phyloP scores from a whole-genome alignment of 2,888 invertebrate species.

The Ashinkailepas kermadecensis region DNA sequence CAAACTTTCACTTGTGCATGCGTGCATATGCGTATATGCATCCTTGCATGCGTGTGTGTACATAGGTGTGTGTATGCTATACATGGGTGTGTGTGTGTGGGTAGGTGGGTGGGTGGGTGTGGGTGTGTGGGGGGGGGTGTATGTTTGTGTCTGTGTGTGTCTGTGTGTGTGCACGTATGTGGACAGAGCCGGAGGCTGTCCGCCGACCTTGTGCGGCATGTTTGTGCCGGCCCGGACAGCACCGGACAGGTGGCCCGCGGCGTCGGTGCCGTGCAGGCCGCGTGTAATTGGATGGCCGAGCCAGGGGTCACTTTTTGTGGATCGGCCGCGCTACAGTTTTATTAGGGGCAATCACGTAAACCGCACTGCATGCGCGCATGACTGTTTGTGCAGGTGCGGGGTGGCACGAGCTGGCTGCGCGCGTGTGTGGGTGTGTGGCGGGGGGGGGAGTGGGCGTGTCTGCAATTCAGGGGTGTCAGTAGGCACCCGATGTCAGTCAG shows the following conservation, averaged over 20 bases:
- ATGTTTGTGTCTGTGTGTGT: neutral
- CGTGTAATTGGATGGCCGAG: slow-evolving; percentile 1
- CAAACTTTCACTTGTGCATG: too few relatives aligned
- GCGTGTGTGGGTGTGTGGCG: neutral
- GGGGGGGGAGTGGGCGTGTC: neutral
- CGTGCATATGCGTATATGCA: too few relatives aligned
- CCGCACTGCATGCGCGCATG: neutral
- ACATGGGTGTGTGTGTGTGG: too few relatives aligned
- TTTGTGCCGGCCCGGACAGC: neutral
- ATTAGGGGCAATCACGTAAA: slow-evolving; percentile 19
- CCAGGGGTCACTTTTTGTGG: slow-evolving; percentile 13
- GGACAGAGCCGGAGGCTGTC: neutral
- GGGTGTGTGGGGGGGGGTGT: too few relatives aligned
- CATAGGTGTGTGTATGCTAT: too few relatives aligned
- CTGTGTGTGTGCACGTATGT: neutral
- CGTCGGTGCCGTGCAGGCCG: neutral
- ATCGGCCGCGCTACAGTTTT: slow-evolving; percentile 6
- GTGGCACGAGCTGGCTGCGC: neutral
- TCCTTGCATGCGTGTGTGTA: too few relatives aligned
- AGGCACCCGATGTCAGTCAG: neutral
- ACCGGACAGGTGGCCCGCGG: neutral
- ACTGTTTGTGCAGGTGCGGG: neutral
- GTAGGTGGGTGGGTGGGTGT: neutral
- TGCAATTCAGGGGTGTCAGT: neutral
- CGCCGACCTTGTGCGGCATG: neutral